Evolutionary conservation across 2,797 vertebrate species (phyloP).

Genomic region (Picus viridis): DNA sequence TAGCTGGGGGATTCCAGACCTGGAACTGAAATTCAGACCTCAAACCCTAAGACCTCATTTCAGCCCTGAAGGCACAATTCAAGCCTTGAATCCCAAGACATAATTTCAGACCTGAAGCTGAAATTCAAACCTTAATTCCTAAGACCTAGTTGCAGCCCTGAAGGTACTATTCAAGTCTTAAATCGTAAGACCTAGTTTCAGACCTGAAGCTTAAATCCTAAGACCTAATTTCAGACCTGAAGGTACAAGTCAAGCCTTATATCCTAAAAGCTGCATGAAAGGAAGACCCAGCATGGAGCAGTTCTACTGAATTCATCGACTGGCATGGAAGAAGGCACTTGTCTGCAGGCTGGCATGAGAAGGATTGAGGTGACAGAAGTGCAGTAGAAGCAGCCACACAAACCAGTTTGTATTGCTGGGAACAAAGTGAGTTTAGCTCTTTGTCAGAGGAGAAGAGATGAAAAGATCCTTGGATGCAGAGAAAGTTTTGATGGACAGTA

Average conservation of each 20-base stretch:
- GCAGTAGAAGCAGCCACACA: not conserved
- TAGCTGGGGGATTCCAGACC: not conserved
- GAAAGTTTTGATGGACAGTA: not conserved
- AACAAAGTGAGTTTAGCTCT: not conserved
- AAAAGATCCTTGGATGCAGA: not conserved
- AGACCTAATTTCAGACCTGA: no score
- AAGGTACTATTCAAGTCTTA: no score
- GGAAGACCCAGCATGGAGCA: not conserved
- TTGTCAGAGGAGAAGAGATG: not conserved
- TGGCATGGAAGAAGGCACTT: not conserved
- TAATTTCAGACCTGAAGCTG: not conserved
- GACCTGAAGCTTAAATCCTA: no score
- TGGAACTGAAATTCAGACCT: no score
- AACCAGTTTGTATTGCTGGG: not conserved
- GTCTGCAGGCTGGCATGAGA: not conserved
- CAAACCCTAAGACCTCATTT: no score
- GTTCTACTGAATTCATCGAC: not conserved
- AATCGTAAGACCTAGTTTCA: no score
- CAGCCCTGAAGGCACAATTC: no score
- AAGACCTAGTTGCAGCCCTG: not conserved
- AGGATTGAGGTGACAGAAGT: rapidly evolving
- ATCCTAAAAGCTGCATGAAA: not conserved
- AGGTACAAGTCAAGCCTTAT: no score
- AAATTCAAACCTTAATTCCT: not conserved
- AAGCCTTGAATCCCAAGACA: no score